phyloP scores from a whole-genome alignment of 2,888 invertebrate genomes.

The Nephrotoma appendiculata region DNA sequence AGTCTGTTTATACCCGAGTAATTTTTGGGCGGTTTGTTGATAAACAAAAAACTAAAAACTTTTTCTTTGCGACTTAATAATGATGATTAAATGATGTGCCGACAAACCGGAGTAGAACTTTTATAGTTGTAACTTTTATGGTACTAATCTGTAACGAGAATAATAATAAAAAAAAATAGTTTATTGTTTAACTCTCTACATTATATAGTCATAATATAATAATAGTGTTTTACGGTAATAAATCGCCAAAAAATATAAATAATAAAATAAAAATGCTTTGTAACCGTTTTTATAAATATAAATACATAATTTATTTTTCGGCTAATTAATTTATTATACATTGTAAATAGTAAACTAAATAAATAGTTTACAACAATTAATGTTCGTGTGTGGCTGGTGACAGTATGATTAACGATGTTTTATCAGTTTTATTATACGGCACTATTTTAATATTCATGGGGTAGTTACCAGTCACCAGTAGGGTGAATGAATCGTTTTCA shows the following conservation, averaged over 20 bases:
- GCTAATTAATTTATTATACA: neutral
- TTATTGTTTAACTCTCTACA: neutral
- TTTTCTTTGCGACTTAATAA: neutral
- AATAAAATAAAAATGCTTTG: neutral
- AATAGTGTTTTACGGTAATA: neutral
- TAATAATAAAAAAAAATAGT: neutral
- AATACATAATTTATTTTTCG: neutral
- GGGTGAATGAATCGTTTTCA: no score
- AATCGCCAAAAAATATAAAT: neutral
- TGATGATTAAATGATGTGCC: neutral
- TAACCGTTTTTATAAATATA: neutral
- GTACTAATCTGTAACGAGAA: neutral
- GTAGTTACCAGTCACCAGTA: no score
- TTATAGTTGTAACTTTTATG: neutral
- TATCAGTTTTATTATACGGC: neutral
- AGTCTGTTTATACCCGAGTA: neutral
- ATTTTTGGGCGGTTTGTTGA: neutral
- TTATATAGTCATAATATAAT: no score
- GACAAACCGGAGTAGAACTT: neutral
- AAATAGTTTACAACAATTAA: neutral
- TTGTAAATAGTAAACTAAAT: neutral
- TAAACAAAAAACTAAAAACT: neutral
- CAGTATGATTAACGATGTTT: neutral
- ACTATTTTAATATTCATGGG: neutral
- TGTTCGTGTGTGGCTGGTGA: neutral